Conservation (phyloP, 2,113 vertebrate species). For the Callithrix jacchus region DNA sequence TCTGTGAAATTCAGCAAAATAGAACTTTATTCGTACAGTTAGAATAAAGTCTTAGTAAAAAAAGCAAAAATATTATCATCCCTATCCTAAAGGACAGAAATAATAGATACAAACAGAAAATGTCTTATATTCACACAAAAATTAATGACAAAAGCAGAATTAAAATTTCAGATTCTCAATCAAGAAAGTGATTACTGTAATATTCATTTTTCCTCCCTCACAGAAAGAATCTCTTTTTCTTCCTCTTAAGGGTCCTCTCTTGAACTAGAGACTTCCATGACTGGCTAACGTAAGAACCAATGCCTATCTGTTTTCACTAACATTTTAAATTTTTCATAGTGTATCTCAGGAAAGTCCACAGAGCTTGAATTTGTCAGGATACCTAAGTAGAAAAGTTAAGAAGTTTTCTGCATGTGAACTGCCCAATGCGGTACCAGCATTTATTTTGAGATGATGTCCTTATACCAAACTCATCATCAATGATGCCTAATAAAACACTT, state of each 20-base stretch:
- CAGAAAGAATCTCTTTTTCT: constrained; percentile 1
- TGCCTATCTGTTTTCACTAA: background rate
- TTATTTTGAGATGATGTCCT: background rate
- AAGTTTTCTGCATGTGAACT: background rate
- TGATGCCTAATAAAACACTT: background rate
- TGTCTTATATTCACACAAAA: background rate
- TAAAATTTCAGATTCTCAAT: background rate
- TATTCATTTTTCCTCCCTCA: background rate
- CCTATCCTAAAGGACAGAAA: background rate
- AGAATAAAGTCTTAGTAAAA: background rate
- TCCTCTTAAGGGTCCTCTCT: background rate
- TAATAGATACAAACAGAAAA: background rate
- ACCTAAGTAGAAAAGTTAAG: background rate
- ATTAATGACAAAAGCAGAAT: background rate
- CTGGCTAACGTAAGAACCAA: background rate
- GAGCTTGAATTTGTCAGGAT: background rate
- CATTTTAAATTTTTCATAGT: background rate
- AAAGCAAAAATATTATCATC: constrained; percentile 11
- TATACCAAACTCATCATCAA: background rate
- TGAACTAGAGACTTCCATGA: background rate
- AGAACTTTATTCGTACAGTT: constrained; percentile 18
- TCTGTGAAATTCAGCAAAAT: constrained; percentile 35
- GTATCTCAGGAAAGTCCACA: background rate
- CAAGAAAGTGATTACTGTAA: background rate
- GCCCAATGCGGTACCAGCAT: background rate